These are phyloP conservation scores for Ranitomeya imitator DNA, from an alignment of 2,113 vertebrate species.

Conservation along the genomic window DNA sequence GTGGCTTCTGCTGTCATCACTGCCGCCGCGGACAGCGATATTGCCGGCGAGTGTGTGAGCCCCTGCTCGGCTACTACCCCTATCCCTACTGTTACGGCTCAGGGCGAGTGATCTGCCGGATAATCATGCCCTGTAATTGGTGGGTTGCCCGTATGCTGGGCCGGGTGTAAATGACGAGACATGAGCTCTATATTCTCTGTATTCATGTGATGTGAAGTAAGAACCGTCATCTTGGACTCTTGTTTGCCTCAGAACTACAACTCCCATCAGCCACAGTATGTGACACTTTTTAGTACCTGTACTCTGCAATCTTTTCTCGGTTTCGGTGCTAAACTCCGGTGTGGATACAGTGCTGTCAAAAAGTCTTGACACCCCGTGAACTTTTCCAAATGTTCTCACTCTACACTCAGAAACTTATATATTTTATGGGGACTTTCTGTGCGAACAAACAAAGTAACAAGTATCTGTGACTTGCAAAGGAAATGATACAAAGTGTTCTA, in stretches of 20 bases:
- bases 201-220: neutral
- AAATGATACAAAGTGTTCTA: too few relatives aligned
- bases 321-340: too few relatives aligned
- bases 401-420: too few relatives aligned
- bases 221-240: neutral
- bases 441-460: too few relatives aligned
- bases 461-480: too few relatives aligned
- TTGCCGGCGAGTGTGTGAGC: constrained; percentile 88
- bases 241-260: neutral
- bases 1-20: constrained; percentile 88
- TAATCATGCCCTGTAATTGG: constrained; percentile 98
- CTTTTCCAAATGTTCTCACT: too few relatives aligned
- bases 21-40: constrained; percentile 88
- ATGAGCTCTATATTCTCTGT: neutral
- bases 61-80: constrained; percentile 87
- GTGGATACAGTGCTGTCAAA: too few relatives aligned
- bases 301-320: too few relatives aligned
- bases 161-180: constrained; percentile 73
- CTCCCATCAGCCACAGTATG: neutral
- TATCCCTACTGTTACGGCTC: constrained; percentile 96
- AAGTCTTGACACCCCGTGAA: too few relatives aligned
- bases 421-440: too few relatives aligned
- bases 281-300: neutral
- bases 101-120: constrained; percentile 88
- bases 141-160: constrained; percentile 96